phyloP scores from a whole-genome alignment of 2,888 invertebrate genomes.

The Phengaris arion region DNA sequence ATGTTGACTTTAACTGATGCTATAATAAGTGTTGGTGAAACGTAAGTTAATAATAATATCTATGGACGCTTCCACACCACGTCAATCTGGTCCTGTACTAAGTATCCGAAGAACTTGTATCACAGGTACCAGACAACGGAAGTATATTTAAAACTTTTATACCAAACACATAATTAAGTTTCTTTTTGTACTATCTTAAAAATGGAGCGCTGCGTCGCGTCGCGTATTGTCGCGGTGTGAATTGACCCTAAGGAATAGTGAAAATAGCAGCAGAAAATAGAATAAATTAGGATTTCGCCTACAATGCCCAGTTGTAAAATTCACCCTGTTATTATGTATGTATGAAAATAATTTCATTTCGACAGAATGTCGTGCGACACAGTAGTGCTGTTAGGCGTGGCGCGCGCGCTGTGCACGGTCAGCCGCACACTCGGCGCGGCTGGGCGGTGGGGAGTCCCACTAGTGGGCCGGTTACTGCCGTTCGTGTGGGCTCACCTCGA shows the following conservation, averaged over 20 bases:
- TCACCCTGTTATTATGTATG: no score
- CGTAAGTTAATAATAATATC: constrained; percentile 44
- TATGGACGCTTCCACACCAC: no score
- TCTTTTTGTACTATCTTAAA: no score
- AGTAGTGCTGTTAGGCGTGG: constrained; percentile 52
- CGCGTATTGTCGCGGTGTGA: no score
- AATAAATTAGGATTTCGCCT: neutral
- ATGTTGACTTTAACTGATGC: constrained; percentile 48
- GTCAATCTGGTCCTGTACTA: neutral
- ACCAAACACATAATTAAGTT: no score
- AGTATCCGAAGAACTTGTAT: neutral
- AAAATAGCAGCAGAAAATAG: no score
- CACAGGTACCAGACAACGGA: neutral
- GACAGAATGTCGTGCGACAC: constrained; percentile 60
- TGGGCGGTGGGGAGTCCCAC: constrained; percentile 41
- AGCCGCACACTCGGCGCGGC: constrained; percentile 43
- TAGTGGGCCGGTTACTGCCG: constrained; percentile 46
- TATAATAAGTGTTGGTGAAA: constrained; percentile 58
- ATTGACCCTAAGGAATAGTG: no score
- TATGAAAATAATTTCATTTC: no score
- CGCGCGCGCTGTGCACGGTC: constrained; percentile 47
- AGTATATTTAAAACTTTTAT: no score
- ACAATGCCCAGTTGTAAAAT: no score
- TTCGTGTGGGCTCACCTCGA: constrained; percentile 81
- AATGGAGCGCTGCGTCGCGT: no score